Evolutionary conservation across 1,140 invertebrate species (phyloP).

Genomic region (Coelopa frigida): DNA sequence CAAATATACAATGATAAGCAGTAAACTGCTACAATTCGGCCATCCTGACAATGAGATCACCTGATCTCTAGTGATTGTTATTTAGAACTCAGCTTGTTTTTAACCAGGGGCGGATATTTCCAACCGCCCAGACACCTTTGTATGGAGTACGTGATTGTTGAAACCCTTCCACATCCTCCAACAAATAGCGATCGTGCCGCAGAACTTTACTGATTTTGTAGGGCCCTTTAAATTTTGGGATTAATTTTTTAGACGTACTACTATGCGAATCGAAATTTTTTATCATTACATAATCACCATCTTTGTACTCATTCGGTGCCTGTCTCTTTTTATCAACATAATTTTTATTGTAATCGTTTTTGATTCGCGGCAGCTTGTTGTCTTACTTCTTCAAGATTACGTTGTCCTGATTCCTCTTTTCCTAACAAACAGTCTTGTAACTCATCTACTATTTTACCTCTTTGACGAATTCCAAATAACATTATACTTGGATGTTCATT

Average conservation of each 20-base stretch:
- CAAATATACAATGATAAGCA: too few species aligned
- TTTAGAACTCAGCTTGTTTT: background rate
- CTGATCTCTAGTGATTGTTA: background rate
- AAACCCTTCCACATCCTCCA: constrained; percentile 11
- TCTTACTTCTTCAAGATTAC: too few species aligned
- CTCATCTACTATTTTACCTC: too few species aligned
- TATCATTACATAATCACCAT: constrained; percentile 6
- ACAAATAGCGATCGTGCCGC: constrained; percentile 5
- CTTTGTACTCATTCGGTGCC: too few species aligned
- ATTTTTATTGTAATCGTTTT: too few species aligned
- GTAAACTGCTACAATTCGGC: constrained; percentile 10
- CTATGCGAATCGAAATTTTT: constrained; percentile 4
- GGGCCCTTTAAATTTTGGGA: constrained; percentile 12
- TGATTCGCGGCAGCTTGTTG: too few species aligned
- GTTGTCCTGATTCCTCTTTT: too few species aligned
- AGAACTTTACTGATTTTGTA: constrained; percentile 8
- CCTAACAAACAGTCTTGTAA: too few species aligned
- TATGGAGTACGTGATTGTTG: constrained; percentile 8
- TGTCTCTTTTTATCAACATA: too few species aligned
- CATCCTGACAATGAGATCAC: constrained; percentile 8
- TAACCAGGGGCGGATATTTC: constrained; percentile 6
- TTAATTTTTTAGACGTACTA: constrained; percentile 2
- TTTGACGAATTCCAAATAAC: too few species aligned
- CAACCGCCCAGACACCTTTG: constrained; percentile 5
- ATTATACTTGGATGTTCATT: too few species aligned